phyloP scores from a whole-genome alignment of 2,113 vertebrate species.

The Chaetodon trifascialis region DNA sequence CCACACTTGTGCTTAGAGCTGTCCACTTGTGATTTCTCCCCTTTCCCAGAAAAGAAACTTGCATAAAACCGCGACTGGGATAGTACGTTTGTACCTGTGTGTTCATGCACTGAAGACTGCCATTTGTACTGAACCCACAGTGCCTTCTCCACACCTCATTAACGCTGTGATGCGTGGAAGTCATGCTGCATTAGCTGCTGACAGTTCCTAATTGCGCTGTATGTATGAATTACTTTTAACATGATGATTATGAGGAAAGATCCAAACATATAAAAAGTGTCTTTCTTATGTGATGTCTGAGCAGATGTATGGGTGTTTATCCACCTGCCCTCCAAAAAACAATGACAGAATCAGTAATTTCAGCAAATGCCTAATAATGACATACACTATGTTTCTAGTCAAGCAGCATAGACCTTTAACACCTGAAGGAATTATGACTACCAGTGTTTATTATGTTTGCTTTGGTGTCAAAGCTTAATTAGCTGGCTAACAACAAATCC shows the following conservation, averaged over 20 bases:
- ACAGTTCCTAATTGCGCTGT: background rate
- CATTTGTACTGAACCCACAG: background rate
- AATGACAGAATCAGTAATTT: too few relatives aligned
- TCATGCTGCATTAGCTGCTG: conserved; percentile 5
- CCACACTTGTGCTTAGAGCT: too few relatives aligned
- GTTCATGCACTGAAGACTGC: background rate
- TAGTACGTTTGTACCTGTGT: background rate
- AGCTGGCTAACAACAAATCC: background rate
- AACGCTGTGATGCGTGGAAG: background rate
- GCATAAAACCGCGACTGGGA: background rate
- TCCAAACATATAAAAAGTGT: background rate
- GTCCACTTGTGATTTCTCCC: background rate
- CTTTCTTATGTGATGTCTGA: background rate
- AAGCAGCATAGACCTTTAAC: too few relatives aligned
- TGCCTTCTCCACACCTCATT: background rate
- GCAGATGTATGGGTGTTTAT: background rate
- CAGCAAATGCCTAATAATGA: too few relatives aligned
- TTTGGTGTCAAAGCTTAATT: background rate
- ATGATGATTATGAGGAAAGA: background rate
- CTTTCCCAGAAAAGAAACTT: background rate
- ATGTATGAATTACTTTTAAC: background rate
- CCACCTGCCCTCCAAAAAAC: too few relatives aligned
- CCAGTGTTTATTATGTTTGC: background rate
- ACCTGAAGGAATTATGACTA: too few relatives aligned
- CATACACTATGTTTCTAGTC: too few relatives aligned